Conservation (phyloP, 2,113 vertebrate genomes). For the Nothoprocta pentlandii region DNA sequence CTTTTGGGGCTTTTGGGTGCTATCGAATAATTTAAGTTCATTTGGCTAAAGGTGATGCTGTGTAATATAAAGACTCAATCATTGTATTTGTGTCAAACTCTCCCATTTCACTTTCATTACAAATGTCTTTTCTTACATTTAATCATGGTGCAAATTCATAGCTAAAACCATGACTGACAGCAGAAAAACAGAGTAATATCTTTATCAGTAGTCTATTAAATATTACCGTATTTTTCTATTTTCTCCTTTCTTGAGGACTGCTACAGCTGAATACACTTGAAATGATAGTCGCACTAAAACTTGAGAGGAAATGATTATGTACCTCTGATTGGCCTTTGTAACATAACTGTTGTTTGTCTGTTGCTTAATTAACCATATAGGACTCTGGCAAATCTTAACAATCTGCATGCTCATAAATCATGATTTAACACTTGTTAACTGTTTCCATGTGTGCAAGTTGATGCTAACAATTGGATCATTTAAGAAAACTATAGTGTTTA, state of each 20-base stretch:
- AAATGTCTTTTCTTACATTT: slow-evolving; percentile 65
- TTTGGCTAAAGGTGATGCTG: slow-evolving; percentile 69
- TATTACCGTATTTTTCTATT: slow-evolving; percentile 68
- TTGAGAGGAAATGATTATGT: slow-evolving; percentile 62
- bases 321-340: slow-evolving; percentile 72
- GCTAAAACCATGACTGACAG: slow-evolving; percentile 47
- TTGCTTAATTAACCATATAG: slow-evolving; percentile 66
- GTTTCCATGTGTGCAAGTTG: slow-evolving; percentile 69
- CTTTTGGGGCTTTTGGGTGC: slow-evolving; percentile 90
- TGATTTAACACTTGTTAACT: slow-evolving; percentile 67
- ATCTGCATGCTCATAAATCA: slow-evolving; percentile 54
- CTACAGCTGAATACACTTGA: slow-evolving; percentile 74
- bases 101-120: slow-evolving; percentile 75
- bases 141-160: slow-evolving; percentile 54
- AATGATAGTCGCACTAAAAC: slow-evolving; percentile 68
- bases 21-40: slow-evolving; percentile 80
- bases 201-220: slow-evolving; percentile 51
- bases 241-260: slow-evolving; percentile 74
- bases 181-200: slow-evolving; percentile 50
- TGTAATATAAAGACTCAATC: slow-evolving; percentile 65
- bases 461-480: slow-evolving; percentile 59
- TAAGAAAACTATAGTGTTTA: slow-evolving; percentile 63
- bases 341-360: slow-evolving; percentile 54
- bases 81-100: slow-evolving; percentile 68
- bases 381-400: slow-evolving; percentile 63